These are phyloP conservation scores for Bergia puertoricense DNA, from an alignment of 92 coral and sea anemone species.

Conservation along the genomic window DNA sequence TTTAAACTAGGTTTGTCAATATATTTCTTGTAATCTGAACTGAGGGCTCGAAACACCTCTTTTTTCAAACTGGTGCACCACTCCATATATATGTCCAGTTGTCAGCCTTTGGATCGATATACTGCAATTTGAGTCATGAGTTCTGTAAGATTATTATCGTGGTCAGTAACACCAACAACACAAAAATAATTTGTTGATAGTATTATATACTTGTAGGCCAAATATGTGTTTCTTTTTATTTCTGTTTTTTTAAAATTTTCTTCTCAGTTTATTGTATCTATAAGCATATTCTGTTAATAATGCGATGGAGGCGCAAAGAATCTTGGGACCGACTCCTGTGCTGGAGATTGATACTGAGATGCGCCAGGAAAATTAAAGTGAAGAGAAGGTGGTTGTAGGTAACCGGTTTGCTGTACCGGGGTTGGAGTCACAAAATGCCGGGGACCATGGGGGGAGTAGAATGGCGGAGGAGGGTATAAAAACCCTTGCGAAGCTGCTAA, in stretches of 20 bases:
- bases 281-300: background rate
- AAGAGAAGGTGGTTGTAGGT: constrained; percentile 34
- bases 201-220: background rate
- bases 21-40: too few species aligned
- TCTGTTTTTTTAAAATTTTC: background rate
- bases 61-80: background rate
- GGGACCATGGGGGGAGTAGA: constrained; percentile 41
- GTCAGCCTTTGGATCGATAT: background rate
- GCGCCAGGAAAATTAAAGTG: constrained; percentile 35
- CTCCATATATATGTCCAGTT: background rate
- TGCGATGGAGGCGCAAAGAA: constrained; percentile 40
- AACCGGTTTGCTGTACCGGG: constrained; percentile 35
- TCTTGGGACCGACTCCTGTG: constrained; percentile 37
- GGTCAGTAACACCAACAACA: background rate
- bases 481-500: constrained; percentile 46
- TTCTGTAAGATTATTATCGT: background rate
- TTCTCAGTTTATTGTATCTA: background rate
- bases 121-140: background rate
- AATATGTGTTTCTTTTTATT: background rate
- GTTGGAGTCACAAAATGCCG: constrained; percentile 37
- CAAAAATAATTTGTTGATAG: background rate
- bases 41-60: background rate
- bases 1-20: background rate
- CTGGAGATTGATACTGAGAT: constrained; percentile 12
- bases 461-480: constrained; percentile 36